Evolutionary conservation across 2,797 vertebrate species (phyloP).

Genomic region (Sebastes cheni): DNA sequence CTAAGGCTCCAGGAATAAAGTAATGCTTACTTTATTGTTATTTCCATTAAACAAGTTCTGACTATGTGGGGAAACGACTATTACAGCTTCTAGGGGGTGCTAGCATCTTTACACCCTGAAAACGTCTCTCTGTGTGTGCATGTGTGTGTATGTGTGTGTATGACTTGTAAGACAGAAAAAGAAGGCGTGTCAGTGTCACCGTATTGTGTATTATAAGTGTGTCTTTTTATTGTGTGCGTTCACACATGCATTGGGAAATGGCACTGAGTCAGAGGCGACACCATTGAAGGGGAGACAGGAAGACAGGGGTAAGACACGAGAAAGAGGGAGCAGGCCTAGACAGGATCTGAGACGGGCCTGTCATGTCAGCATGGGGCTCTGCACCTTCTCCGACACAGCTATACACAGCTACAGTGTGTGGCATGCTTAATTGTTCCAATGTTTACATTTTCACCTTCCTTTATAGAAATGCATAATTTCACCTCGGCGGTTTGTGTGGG

Average conservation of each 20-base stretch:
- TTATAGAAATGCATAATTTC: neutral
- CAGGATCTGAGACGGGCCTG: conserved; percentile 44
- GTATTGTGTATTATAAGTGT: conserved; percentile 30
- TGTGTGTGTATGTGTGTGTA: neutral
- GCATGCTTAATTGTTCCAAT: neutral
- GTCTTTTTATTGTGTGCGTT: conserved; percentile 15
- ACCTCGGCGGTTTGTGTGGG: conserved; percentile 13
- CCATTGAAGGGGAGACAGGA: conserved; percentile 68
- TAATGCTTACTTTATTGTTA: neutral
- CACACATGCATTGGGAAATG: conserved; percentile 53
- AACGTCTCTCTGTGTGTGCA: conserved; percentile 24
- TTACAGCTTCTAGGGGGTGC: neutral
- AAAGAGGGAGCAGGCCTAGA: conserved; percentile 21
- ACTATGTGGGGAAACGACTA: neutral
- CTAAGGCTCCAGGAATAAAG: neutral
- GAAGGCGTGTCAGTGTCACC: conserved; percentile 16
- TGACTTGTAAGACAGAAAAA: conserved; percentile 9
- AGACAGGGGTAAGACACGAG: conserved; percentile 51
- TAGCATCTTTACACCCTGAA: neutral
- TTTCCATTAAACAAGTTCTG: neutral
- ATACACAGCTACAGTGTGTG: neutral
- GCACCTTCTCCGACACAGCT: conserved; percentile 32
- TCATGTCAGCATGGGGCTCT: conserved; percentile 51
- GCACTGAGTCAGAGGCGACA: conserved; percentile 73
- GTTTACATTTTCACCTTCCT: conserved; percentile 8